phyloP scores from a whole-genome alignment of 1,140 invertebrate species.

The Caenorhabditis inopinata region DNA sequence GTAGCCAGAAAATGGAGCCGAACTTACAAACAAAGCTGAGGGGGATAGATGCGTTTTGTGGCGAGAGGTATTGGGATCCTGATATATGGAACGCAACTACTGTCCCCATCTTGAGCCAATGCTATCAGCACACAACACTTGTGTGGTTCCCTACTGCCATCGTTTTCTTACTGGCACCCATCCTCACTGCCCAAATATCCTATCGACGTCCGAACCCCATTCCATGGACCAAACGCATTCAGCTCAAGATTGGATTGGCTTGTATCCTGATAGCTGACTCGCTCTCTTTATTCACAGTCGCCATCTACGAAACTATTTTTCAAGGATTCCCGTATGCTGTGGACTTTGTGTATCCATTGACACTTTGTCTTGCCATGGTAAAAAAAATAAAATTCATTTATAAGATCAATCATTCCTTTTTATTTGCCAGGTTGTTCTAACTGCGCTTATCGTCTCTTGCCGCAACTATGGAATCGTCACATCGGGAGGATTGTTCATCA shows the following conservation, averaged over 20 bases:
- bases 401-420: neutral
- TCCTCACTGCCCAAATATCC: conserved; percentile 58
- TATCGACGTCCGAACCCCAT: conserved; percentile 45
- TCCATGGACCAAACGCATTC: conserved; percentile 57
- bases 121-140: conserved; percentile 62
- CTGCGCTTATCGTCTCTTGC: neutral
- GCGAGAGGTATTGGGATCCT: conserved; percentile 46
- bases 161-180: conserved; percentile 54
- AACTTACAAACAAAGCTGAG: conserved; percentile 9
- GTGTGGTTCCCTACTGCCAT: conserved; percentile 62
- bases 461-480: conserved; percentile 31
- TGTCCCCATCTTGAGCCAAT: conserved; percentile 55
- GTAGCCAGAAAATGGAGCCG: neutral
- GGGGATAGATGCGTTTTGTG: conserved; percentile 44
- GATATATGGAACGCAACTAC: conserved; percentile 37
- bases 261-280: conserved; percentile 23
- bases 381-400: neutral
- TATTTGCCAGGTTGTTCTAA: conserved; percentile 19
- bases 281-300: conserved; percentile 45
- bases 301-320: conserved; percentile 43
- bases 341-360: conserved; percentile 38
- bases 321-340: conserved; percentile 19
- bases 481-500: conserved; percentile 24
- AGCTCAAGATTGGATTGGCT: conserved; percentile 48
- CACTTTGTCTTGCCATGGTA: conserved; percentile 37